These are phyloP conservation scores for Eumerus sabulonum DNA, from an alignment of 2,888 invertebrate species.

Conservation along the genomic window DNA sequence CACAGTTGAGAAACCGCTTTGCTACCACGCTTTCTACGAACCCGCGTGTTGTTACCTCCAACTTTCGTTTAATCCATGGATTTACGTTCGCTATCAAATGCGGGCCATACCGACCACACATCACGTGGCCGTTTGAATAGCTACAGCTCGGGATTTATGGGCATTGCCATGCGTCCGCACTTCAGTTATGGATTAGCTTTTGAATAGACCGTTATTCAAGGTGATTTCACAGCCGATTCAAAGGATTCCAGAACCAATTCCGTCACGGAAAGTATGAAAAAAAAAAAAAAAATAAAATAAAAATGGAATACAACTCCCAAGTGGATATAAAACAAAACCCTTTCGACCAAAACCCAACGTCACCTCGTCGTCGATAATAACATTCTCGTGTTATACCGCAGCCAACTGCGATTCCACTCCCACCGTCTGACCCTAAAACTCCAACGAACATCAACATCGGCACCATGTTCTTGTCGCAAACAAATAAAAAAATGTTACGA, in stretches of 20 bases:
- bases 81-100: not conserved
- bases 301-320: constrained; percentile 26
- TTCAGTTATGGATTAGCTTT: not conserved
- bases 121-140: not conserved
- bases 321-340: constrained; percentile 32
- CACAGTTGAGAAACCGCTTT: constrained; percentile 4
- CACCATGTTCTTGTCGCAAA: not conserved
- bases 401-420: not conserved
- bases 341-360: constrained; percentile 12
- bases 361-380: constrained; percentile 7
- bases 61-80: constrained; percentile 8
- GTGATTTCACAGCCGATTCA: too few relatives aligned
- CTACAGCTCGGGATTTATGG: too few relatives aligned
- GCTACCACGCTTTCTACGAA: constrained; percentile 4
- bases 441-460: constrained; percentile 3
- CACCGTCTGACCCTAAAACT: not conserved
- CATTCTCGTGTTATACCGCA: constrained; percentile 20
- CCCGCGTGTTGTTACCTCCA: not conserved
- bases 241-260: too few relatives aligned
- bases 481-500: constrained; percentile 5
- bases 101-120: constrained; percentile 11
- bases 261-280: too few relatives aligned
- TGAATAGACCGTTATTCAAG: not conserved
- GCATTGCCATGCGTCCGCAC: too few relatives aligned
- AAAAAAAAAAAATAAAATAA: too few relatives aligned